phyloP scores from a whole-genome alignment of 2,113 vertebrate species.

The Martes martes region DNA sequence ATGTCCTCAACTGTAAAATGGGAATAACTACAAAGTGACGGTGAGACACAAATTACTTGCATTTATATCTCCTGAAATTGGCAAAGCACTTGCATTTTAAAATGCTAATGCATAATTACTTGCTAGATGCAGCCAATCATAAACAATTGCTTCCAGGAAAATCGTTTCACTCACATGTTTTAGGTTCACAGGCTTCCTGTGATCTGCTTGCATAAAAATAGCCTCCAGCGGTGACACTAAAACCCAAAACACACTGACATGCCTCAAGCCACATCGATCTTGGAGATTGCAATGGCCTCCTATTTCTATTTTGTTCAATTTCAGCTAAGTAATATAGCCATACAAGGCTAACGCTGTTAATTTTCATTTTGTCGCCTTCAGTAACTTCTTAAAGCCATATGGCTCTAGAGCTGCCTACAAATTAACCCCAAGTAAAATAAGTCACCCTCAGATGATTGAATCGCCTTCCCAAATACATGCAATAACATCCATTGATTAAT shows the following conservation, averaged over 20 bases:
- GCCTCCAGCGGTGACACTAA: not conserved
- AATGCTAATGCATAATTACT: not conserved
- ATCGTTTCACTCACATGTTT: not conserved
- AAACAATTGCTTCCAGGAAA: not conserved
- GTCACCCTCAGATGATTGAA: conserved; percentile 30
- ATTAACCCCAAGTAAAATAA: conserved; percentile 47
- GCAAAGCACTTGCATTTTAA: not conserved
- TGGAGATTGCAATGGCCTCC: not conserved
- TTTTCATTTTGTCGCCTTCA: conserved; percentile 39
- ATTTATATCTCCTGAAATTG: not conserved
- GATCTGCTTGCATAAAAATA: not conserved
- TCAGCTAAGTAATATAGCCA: not conserved
- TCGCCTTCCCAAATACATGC: not conserved
- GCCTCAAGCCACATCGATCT: not conserved
- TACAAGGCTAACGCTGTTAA: not conserved
- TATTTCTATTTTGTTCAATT: not conserved
- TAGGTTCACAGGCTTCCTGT: not conserved
- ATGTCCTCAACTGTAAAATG: not conserved
- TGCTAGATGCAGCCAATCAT: not conserved
- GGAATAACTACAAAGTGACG: not conserved
- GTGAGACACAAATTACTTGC: not conserved
- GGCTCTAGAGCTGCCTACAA: conserved; percentile 2
- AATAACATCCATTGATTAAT: conserved; percentile 33
- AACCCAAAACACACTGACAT: not conserved
- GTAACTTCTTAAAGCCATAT: conserved; percentile 25